These are phyloP conservation scores for Falco biarmicus DNA, from an alignment of 2,797 vertebrate species.

Conservation along the genomic window DNA sequence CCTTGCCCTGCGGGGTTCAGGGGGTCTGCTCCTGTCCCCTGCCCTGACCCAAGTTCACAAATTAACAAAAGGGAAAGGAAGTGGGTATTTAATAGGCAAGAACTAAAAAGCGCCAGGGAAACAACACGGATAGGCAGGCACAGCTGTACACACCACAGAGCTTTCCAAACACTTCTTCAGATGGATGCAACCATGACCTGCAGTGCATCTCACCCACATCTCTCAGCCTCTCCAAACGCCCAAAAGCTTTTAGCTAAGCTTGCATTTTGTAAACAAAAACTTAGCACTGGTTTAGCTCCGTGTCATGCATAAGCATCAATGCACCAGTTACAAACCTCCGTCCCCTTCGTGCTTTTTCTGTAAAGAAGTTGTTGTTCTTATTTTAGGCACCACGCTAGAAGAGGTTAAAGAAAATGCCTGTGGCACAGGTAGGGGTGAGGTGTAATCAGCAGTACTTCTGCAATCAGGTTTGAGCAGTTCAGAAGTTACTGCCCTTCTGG, in stretches of 20 bases:
- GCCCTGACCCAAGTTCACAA: background rate
- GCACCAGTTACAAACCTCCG: background rate
- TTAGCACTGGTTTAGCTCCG: background rate
- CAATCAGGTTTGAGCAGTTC: accelerated
- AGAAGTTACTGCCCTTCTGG: background rate
- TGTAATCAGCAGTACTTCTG: background rate
- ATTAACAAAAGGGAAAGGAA: background rate
- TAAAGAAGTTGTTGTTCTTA: background rate
- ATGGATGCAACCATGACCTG: background rate
- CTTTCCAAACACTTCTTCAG: accelerated
- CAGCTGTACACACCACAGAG: accelerated
- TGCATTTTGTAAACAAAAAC: background rate
- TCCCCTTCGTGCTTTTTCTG: background rate
- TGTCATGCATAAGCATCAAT: background rate
- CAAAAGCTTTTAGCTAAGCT: background rate
- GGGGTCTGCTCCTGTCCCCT: background rate
- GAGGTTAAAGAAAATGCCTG: background rate
- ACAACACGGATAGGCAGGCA: background rate
- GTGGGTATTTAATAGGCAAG: accelerated
- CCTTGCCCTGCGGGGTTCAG: too few relatives aligned
- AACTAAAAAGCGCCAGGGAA: background rate
- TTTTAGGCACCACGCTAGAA: background rate
- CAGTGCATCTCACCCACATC: background rate
- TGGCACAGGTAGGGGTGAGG: accelerated
- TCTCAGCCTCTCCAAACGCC: background rate